Base-by-base conservation (phyloP, 2,888 invertebrate genomes). In the Tolmerus cingulatus region DNA sequence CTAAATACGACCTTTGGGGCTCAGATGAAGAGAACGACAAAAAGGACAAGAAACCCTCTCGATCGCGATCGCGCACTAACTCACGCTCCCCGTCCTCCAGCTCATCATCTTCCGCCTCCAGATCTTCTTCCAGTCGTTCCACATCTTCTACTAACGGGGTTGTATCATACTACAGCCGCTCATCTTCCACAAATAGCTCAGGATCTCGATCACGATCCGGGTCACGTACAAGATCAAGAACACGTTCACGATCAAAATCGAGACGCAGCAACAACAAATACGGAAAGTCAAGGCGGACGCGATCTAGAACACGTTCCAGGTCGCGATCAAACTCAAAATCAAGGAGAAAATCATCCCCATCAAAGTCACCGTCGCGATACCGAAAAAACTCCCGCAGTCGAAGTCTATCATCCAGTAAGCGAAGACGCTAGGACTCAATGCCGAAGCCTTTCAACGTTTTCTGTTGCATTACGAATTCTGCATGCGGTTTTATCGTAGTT, bases 1-100 rank as follows among this genome's bases (percentile, higher is more conserved):
- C 96, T 34, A 96, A 96, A 91, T 97, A 97, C 91, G 96, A 96
- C 91, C 93, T 97, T 74, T 96, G 96, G 95, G 96, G 95, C 88
- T 94, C 94, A 89, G 95, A 95, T 88, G 95, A 94, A 77, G 95
- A 93, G 43, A 86, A 87, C 12, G 79, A 78, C 12, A 85, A 78
- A 23, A 66, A 9, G 30, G 46, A 51, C 43, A 87, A 40, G 88
- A 66, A 27, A 4, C 88, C 77, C 30, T 89, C 84, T 16, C 74
- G 55, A 78, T 86, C 76, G 34, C 55, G 88, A 85, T 78, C 85
- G 14, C 86, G 85, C 5, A 87, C 88, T 12, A 77, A 87, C 23
- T 91, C 92, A 12, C 91, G 91, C 40, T 90, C 90, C 5, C 90
- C 90, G 8, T 91, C 91, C 3, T 43, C 74, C 5, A 74, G 46